phyloP scores from a whole-genome alignment of 1,140 invertebrate species.

The Paraescarpia echinospica region DNA sequence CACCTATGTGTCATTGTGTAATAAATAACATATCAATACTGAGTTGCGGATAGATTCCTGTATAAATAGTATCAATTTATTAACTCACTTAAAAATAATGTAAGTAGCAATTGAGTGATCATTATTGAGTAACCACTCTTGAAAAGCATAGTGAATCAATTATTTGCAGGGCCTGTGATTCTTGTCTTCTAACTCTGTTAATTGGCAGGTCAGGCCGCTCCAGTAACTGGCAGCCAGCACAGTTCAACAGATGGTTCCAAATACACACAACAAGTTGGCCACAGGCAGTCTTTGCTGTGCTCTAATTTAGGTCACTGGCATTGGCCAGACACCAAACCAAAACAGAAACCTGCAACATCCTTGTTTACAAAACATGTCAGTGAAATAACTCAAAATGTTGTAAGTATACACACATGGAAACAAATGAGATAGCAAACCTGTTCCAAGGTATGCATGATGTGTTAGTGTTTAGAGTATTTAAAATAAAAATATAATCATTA shows the following conservation, averaged over 20 bases:
- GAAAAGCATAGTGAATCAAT: too few species aligned
- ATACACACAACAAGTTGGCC: too few species aligned
- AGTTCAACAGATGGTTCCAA: too few species aligned
- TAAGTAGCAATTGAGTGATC: too few species aligned
- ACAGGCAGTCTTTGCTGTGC: neutral
- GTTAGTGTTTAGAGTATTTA: neutral
- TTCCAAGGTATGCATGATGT: neutral
- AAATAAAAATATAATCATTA: too few species aligned
- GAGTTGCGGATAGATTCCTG: too few species aligned
- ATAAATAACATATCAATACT: neutral
- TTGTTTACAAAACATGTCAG: neutral
- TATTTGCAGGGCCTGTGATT: neutral
- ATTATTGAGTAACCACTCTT: too few species aligned
- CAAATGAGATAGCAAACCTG: neutral
- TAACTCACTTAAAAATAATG: too few species aligned
- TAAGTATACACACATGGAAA: neutral
- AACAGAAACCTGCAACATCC: neutral
- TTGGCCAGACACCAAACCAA: neutral
- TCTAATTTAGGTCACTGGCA: neutral
- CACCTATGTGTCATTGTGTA: neutral
- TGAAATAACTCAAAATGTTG: neutral
- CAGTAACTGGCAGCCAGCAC: neutral
- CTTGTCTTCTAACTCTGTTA: neutral
- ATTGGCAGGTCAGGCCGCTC: neutral
- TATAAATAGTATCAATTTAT: too few species aligned